Percentiles rank a stretch among this genome's conserved stretches.
These are phyloP conservation scores for Muscicapa comitata DNA, from an alignment of 2,797 vertebrate species.

Conservation along the genomic window DNA sequence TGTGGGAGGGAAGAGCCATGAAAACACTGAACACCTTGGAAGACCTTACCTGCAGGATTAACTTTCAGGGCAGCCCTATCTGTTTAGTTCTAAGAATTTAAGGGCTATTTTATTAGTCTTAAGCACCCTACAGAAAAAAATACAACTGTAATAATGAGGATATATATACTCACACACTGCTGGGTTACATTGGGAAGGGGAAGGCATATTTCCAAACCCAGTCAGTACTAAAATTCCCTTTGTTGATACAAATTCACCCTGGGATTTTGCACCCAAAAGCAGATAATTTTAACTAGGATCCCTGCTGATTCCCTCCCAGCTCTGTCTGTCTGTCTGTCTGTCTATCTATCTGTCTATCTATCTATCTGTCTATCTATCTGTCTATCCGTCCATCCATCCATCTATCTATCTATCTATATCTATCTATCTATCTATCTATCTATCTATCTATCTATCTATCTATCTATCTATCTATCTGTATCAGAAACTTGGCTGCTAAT, in stretches of 20 bases:
- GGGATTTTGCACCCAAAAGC: background rate
- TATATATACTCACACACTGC: background rate
- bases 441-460: too few species aligned
- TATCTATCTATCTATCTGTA: too few species aligned
- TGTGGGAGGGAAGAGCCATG: background rate
- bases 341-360: background rate
- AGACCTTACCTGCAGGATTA: background rate
- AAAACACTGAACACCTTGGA: background rate
- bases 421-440: too few species aligned
- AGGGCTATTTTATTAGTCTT: background rate
- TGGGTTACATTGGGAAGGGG: background rate
- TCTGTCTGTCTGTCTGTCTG: accelerated
- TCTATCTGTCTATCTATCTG: too few species aligned
- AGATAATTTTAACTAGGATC: background rate
- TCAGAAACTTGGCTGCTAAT: background rate
- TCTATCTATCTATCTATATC: too few species aligned
- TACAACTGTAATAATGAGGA: background rate
- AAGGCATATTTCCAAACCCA: background rate
- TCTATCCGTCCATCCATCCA: too few species aligned
- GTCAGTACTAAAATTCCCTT: background rate
- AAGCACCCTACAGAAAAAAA: background rate
- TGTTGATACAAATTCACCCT: background rate
- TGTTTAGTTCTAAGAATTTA: background rate
- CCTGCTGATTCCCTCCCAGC: background rate
- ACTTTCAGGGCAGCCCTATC: background rate